phyloP scores from a whole-genome alignment of 2,113 vertebrate species.

The Neopipo cinnamomea region DNA sequence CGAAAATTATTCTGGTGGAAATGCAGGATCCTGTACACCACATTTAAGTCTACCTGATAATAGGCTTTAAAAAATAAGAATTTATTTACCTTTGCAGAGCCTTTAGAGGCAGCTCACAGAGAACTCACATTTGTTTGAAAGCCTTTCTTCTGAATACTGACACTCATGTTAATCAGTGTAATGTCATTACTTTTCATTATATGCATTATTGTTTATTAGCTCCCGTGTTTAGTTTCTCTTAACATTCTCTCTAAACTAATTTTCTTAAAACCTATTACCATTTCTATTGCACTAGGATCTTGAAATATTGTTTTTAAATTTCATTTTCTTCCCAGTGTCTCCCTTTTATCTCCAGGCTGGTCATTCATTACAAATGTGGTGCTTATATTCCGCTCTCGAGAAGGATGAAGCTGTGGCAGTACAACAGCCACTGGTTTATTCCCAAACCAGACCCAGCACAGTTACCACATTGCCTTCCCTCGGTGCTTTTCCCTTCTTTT shows the following conservation, averaged over 20 bases:
- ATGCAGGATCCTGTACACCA: background rate
- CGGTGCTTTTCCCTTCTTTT: background rate
- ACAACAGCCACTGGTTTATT: background rate
- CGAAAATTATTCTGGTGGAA: background rate
- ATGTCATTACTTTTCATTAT: constrained; percentile 22
- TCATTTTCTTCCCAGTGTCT: background rate
- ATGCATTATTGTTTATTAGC: constrained; percentile 1
- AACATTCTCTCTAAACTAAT: background rate
- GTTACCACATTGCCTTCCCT: background rate
- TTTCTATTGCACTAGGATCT: background rate
- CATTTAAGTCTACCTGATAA: background rate
- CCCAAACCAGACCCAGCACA: background rate
- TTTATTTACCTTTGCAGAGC: background rate
- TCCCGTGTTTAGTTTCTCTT: background rate
- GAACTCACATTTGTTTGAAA: background rate
- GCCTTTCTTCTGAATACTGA: background rate
- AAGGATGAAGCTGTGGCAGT: background rate
- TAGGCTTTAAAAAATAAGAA: background rate
- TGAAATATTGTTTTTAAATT: background rate
- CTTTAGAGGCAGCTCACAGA: background rate
- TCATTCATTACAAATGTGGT: background rate
- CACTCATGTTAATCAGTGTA: background rate
- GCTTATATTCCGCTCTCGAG: fast-evolving
- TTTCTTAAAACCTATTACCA: background rate
- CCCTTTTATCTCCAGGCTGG: constrained; percentile 3